These are phyloP conservation scores for Camponotus fellah DNA, from an alignment of 2,888 invertebrate species.

Conservation along the genomic window DNA sequence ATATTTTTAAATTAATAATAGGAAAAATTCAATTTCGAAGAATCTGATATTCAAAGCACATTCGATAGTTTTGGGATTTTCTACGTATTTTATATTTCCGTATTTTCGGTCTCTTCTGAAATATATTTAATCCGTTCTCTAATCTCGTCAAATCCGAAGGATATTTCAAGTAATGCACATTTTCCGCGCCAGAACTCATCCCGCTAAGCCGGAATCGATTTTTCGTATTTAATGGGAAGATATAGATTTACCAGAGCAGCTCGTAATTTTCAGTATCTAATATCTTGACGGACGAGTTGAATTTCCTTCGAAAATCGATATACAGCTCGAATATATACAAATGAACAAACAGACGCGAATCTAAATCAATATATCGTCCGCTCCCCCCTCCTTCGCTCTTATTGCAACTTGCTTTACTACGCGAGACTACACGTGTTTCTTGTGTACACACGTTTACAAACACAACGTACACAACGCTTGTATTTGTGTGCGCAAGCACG, in stretches of 20 bases:
- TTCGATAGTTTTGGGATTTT: not conserved
- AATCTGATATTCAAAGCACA: not conserved
- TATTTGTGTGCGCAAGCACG: not conserved
- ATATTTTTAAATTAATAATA: not conserved
- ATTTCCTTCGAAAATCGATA: slow-evolving; percentile 1
- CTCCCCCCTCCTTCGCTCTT: not conserved
- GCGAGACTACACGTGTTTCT: slow-evolving; percentile 31
- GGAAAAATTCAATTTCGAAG: not conserved
- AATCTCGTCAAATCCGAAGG: not conserved
- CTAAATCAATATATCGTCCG: slow-evolving; percentile 19
- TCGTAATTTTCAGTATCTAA: not conserved
- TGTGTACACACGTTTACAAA: not conserved
- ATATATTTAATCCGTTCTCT: not conserved
- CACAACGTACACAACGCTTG: not conserved
- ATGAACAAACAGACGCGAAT: slow-evolving; percentile 25
- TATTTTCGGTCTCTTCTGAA: not conserved
- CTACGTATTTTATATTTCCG: not conserved
- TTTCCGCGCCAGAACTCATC: not conserved
- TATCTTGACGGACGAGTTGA: not conserved
- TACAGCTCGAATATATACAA: slow-evolving; percentile 3
- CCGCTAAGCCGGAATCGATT: slow-evolving; percentile 1
- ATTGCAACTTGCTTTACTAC: not conserved
- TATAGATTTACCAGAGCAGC: not conserved
- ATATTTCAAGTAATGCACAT: not conserved
- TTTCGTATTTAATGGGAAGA: not conserved